These are phyloP conservation scores for Pteruthius melanotis DNA, from an alignment of 2,113 vertebrate species.

Conservation along the genomic window DNA sequence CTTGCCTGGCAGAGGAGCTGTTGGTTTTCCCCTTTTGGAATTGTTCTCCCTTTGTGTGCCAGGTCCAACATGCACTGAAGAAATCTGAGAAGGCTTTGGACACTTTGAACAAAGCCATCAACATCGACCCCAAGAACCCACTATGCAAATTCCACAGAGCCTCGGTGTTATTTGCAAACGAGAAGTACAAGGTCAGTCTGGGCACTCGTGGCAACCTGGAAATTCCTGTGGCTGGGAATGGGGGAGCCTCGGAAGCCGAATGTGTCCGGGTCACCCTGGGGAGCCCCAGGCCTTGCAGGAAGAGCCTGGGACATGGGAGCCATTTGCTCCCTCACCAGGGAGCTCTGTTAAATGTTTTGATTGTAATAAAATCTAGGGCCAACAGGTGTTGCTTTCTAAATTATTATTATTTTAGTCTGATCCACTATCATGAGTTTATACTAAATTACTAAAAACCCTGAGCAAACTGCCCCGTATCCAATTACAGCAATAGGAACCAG, in stretches of 20 bases:
- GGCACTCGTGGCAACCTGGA: neutral
- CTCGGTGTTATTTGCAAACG: constrained; percentile 95
- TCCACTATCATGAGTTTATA: neutral
- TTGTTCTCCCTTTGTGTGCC: neutral
- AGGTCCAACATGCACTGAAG: constrained; percentile 97
- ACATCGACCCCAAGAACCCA: constrained; percentile 96
- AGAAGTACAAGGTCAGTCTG: constrained; percentile 92
- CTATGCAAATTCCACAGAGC: constrained; percentile 99
- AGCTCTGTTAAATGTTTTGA: neutral
- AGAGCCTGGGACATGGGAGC: neutral
- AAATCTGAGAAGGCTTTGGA: constrained; percentile 97
- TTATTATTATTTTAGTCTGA: neutral
- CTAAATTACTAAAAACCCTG: neutral
- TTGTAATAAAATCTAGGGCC: neutral
- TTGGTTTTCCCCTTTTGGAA: neutral
- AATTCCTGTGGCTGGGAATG: neutral
- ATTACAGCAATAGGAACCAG: neutral
- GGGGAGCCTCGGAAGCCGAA: neutral
- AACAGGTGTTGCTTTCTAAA: neutral
- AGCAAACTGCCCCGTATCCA: neutral
- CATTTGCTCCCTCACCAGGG: neutral
- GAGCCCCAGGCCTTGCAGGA: neutral
- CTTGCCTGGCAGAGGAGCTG: neutral
- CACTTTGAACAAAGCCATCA: constrained; percentile 94
- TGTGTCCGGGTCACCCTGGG: accelerated